Evolutionary conservation across 92 coral and sea anemone genomes (phyloP).

Genomic region (Palythoa grandiflora): DNA sequence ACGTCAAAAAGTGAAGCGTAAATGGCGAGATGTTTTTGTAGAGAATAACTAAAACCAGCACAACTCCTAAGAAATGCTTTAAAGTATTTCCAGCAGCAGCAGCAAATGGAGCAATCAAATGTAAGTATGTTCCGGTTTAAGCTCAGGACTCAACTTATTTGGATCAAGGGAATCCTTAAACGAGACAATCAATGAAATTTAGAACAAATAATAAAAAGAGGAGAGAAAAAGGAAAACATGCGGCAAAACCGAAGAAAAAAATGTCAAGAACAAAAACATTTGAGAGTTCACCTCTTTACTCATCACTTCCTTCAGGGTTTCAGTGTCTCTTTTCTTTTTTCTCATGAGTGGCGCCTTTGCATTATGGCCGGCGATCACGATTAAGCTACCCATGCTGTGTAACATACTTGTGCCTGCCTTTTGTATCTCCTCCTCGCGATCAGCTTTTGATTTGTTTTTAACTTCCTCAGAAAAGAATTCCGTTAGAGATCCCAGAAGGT

Average conservation of each 20-base stretch:
- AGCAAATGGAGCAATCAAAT: too few relatives aligned
- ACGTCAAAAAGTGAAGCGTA: too few relatives aligned
- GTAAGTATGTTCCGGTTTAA: too few relatives aligned
- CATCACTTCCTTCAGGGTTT: background rate
- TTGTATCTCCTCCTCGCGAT: constrained; percentile 59
- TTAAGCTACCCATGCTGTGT: constrained; percentile 77
- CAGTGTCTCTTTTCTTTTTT: constrained; percentile 33
- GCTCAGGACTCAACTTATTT: too few relatives aligned
- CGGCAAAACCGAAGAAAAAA: background rate
- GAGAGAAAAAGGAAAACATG: background rate
- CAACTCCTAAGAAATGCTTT: too few relatives aligned
- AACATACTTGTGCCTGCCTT: constrained; percentile 75
- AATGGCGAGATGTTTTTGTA: too few relatives aligned
- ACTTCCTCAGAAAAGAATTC: constrained; percentile 59
- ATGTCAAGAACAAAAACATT: background rate
- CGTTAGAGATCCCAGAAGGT: constrained; percentile 64
- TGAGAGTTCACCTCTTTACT: constrained; percentile 1
- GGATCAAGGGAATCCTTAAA: too few relatives aligned
- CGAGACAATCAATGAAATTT: background rate
- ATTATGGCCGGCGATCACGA: constrained; percentile 70
- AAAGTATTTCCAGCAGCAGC: too few relatives aligned
- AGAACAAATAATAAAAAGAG: background rate
- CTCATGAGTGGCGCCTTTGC: constrained; percentile 49
- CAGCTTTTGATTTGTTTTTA: constrained; percentile 53
- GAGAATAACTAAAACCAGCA: too few relatives aligned